Evolutionary conservation across 2,797 vertebrate genomes (phyloP), one percentile per base, ranked within the genome.

Genomic region (Ciconia nigra): DNA sequence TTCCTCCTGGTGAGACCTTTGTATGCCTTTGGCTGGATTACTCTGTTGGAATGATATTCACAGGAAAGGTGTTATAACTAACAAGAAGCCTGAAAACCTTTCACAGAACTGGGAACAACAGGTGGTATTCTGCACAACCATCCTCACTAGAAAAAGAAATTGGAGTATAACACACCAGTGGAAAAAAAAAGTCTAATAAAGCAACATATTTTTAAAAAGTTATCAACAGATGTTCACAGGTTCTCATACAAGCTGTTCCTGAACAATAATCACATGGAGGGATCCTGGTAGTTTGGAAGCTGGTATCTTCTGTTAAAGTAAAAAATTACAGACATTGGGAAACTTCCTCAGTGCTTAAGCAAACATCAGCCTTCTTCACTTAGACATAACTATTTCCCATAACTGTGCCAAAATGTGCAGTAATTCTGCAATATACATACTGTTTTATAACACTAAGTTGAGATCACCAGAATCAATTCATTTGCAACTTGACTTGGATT

Each of bases 401-500:
- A 90, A 93, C 86, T 63, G 33, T 87, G 85, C 95, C 92, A 96
- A 95, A 96, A 96, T 63, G 46, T 93, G 79, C 91, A 94, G 87
- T 49, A 95, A 90, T 93, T 97, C 90, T 94, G 73, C 65, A 95
- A 92, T 84, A 95, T 37, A 58, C 84, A 88, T 63, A 85, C 54
- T 67, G 78, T 85, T 97, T 92, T 91, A 89, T 80, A 97, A 87
- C 57, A 93, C 31, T 29, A 89, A 74, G 29, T 70, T 81, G 77
- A 97, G 89, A 96, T 88, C 61, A 94, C 72, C 72, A 91, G 89
- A 91, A 96, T 85, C 63, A 92, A 77, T 93, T 91, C 49, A 95
- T 94, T 94, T 96, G 74, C 90, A 96, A 93, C 78, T 93, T 54
- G 54, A 93, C 83, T 96, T 96, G 83, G 94, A 94, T 95, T 93